Conservation (phyloP, 2,113 vertebrate species). For the Poeciliopsis prolifica region DNA sequence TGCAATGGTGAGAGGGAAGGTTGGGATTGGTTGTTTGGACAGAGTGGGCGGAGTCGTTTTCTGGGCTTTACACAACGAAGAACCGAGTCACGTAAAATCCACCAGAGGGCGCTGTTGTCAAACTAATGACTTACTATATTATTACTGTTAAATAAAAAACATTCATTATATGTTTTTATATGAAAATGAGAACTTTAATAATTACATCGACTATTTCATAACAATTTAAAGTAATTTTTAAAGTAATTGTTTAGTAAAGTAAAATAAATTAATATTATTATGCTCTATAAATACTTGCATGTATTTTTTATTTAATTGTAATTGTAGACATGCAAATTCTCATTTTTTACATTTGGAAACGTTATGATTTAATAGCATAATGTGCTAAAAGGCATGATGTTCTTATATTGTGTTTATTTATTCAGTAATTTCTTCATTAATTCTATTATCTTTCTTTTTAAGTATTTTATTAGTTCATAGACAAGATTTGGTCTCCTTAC, state of each 20-base stretch:
- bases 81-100: rapidly evolving
- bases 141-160: not conserved
- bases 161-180: not conserved
- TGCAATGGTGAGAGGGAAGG: not conserved
- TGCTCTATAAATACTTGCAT: not conserved
- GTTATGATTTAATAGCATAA: too few relatives aligned
- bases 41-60: not conserved
- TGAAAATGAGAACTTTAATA: not conserved
- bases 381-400: too few relatives aligned
- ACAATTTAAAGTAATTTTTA: not conserved
- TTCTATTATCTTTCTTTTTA: not conserved
- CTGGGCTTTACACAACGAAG: not conserved
- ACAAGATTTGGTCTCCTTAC: not conserved
- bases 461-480: not conserved
- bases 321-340: too few relatives aligned
- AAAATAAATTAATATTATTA: not conserved
- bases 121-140: not conserved
- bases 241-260: too few relatives aligned
- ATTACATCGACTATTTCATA: not conserved
- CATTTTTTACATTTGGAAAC: too few relatives aligned
- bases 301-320: not conserved
- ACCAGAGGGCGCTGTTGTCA: conserved; percentile 30
- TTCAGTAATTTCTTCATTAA: not conserved
- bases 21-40: not conserved
- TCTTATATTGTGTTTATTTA: not conserved